Base-by-base conservation (phyloP, 2,797 vertebrate genomes). In the Benthosema pterotum region DNA sequence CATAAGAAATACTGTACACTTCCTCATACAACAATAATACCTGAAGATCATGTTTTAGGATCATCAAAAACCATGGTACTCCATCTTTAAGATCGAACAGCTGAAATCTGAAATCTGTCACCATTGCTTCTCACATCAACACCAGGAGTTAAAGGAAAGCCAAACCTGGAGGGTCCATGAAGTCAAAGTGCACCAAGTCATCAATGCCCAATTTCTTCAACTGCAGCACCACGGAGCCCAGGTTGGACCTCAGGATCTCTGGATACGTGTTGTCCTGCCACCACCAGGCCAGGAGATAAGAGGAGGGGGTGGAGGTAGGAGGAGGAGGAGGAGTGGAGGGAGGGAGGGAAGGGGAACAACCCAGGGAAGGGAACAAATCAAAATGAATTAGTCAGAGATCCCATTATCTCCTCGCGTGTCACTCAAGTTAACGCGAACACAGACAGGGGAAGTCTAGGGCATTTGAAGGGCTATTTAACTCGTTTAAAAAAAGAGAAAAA, bases 81-180 rank as follows among this genome's bases (percentile, higher is more conserved):
- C n/a, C n/a, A n/a, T n/a, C n/a, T n/a, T n/a, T n/a, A n/a, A n/a
- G n/a, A n/a, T n/a, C n/a, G n/a, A n/a, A n/a, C n/a, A n/a, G n/a
- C n/a, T n/a, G n/a, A n/a, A n/a, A n/a, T n/a, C n/a, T n/a, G n/a
- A n/a, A n/a, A n/a, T n/a, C n/a, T n/a, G n/a, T n/a, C 5, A 8
- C 4, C 19, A 32, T 32, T 32, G 32, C 9, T 32, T 12, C n/a
- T 15, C 2, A 13, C 14, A 25, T 28, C 25, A 38, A 9, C 13
- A 43, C 15, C 12, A 4, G 13, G 4, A 7, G 7, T 22, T 42
- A 11, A 55, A 47, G 62, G 61, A 38, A 46, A 1, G 57, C 83
- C 74, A 90, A n/a, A 99, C 98, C 98, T 90, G 98, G 98, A 73
- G 98, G 98, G 87, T 99, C 98, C 98, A 99, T 99, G 92, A 99